Evolutionary conservation across 2,113 vertebrate species (phyloP), one percentile per base, ranked within the genome.

Genomic region (Irena cyanogastra): DNA sequence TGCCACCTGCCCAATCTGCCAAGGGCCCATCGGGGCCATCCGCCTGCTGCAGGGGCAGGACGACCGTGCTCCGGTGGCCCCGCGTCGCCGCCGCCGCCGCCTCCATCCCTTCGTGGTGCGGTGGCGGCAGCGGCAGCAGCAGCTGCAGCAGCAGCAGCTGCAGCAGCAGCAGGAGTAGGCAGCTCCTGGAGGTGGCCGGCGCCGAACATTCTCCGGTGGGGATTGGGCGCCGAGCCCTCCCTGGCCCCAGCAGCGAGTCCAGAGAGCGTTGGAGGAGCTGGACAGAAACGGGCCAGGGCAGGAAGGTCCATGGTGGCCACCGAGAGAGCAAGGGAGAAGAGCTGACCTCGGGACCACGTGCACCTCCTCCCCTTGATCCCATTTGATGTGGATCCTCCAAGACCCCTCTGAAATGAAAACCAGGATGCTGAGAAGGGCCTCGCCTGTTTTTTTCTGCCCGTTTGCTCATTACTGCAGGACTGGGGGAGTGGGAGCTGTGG

Each of bases 391-490:
- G 23, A 30, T 30, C 47, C 47, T 23, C 49, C 13, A 1, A 6
- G 56, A 41, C 11, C 3, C 8, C 12, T 35, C 28, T 53, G 78
- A 42, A 93, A 24, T 42, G 18, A 83, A 83, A 24, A 8, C 1
- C 3, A 2, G 8, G 35, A 28, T 63, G 24, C 17, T 35, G 28
- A 50, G 37, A 50, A 23, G 12, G 13, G 14, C 37, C 16, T 23
- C 0, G 4, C 5, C n/a, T 52, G 49, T 5, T n/a, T 85, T n/a
- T 26, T 52, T 57, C 54, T n/a, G 23, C 7, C 0, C 0, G 0
- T 56, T 19, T n/a, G 21, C 21, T 56, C 33, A 1, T 50, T 9
- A 3, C 12, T 49, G 63, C 22, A 22, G 35, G 10, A 23, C 27
- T 72, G n/a, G 47, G 17, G 18, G 4, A 63, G 28, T 39, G 49